Base-by-base conservation (phyloP, 2,888 invertebrate species). In the Argynnis bischoffii region DNA sequence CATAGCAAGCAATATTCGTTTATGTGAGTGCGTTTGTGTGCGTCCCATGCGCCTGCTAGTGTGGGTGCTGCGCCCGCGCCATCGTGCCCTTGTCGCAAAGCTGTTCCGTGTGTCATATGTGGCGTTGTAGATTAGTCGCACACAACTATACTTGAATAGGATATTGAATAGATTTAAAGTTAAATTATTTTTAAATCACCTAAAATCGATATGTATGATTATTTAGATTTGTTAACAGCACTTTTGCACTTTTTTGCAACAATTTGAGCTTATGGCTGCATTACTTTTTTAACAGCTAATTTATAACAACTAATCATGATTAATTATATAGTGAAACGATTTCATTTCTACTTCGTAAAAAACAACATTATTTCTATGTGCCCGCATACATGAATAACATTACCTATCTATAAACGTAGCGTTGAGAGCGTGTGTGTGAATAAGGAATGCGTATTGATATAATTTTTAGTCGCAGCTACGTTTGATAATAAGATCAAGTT, bases 1-100 rank as follows among this genome's bases (percentile, higher is more conserved):
- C 93, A 92, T 92, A 89, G 92, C 92, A 86, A 88, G 90, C 92
- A 90, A 91, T 90, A 90, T 90, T 89, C 86, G 84, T 87, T 86
- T 87, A 86, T 88, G 86, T 82, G 81, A 78, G 55, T 54, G 55
- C 64, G 82, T 81, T 80, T 82, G 88, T 76, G 79, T 73, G 75
- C 61, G 76, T 67, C 51, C 14, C 35, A 41, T 26, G 56, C 8
- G 14, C 13, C 48, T 26, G 8, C 67, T 3, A 4, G 75, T 77
- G 74, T 72, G 75, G 55, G 77, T 73, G 77, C 71, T 75, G 77
- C 78, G 75, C 75, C 74, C 72, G 77, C 78, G 76, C 76, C 76
- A 75, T 75, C 72, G 77, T 78, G 76, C 76, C 76, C 75, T 75
- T 76, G 65, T 75, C 74, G 74, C 74, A 67, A 77, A 76, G 75